phyloP scores from a whole-genome alignment of 2,113 vertebrate genomes.

The Centropus unirufus region DNA sequence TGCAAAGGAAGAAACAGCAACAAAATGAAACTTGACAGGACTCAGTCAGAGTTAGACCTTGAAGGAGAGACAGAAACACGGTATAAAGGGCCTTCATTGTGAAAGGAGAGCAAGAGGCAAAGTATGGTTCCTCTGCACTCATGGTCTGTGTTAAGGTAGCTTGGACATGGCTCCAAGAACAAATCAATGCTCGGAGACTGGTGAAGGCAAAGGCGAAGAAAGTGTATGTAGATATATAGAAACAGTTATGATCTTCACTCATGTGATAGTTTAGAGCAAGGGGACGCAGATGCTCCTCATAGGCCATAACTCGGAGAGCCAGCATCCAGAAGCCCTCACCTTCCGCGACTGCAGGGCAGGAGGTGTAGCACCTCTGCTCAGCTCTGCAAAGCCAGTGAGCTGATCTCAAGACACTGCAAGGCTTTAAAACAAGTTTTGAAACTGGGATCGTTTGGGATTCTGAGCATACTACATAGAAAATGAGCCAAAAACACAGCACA shows the following conservation, averaged over 20 bases:
- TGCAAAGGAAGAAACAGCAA: not conserved
- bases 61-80: not conserved
- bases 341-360: fast-evolving
- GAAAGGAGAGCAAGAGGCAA: not conserved
- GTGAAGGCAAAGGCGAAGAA: not conserved
- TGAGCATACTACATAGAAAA: not conserved
- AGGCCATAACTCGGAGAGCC: not conserved
- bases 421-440: not conserved
- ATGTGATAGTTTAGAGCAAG: not conserved
- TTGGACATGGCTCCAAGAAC: not conserved
- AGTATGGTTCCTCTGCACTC: fast-evolving
- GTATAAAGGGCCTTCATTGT: not conserved
- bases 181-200: not conserved
- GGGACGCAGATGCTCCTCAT: not conserved
- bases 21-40: conserved; percentile 1
- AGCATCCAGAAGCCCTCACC: not conserved
- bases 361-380: fast-evolving
- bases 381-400: not conserved
- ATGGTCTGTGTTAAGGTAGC: not conserved
- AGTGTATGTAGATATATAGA: not conserved
- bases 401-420: not conserved
- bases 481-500: not conserved
- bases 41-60: not conserved
- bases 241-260: not conserved
- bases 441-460: not conserved